A percentile compares a stretch with the other conserved stretches of the same genome.
phyloP scores from a whole-genome alignment of 2,797 vertebrate species.

The Buphagus erythrorhynchus region DNA sequence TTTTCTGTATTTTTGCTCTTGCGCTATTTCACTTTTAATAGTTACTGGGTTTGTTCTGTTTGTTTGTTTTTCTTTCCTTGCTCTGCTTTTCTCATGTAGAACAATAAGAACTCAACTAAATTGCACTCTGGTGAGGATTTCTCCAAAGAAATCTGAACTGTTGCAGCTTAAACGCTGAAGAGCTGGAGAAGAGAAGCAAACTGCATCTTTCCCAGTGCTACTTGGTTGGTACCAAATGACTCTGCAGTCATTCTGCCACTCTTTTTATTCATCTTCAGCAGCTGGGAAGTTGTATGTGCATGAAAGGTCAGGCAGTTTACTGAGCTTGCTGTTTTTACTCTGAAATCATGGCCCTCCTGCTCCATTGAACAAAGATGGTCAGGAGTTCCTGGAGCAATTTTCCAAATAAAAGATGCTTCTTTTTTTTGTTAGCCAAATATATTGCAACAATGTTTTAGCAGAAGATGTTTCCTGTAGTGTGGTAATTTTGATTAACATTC shows the following conservation, averaged over 20 bases:
- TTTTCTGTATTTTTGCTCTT: constrained; percentile 13
- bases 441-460: constrained; percentile 16
- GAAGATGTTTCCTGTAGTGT: not conserved
- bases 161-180: not conserved
- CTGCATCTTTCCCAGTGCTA: not conserved
- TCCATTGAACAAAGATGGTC: not conserved
- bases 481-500: not conserved
- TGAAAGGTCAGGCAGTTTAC: not conserved
- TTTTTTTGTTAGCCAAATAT: not conserved
- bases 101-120: not conserved
- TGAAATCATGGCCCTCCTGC: not conserved
- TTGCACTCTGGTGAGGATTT: not conserved
- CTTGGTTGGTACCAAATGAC: not conserved
- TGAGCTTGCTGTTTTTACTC: not conserved
- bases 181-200: not conserved
- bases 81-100: not conserved
- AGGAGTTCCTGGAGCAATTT: constrained; percentile 43
- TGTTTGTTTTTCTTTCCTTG: not conserved
- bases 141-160: not conserved
- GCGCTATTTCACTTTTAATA: not conserved
- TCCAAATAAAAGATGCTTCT: not conserved
- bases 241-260: not conserved
- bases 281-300: not conserved
- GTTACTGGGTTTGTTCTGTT: not conserved
- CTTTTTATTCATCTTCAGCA: not conserved